phyloP scores from a whole-genome alignment of 2,797 vertebrate genomes.

The Mormyrus hasselquistii region DNA sequence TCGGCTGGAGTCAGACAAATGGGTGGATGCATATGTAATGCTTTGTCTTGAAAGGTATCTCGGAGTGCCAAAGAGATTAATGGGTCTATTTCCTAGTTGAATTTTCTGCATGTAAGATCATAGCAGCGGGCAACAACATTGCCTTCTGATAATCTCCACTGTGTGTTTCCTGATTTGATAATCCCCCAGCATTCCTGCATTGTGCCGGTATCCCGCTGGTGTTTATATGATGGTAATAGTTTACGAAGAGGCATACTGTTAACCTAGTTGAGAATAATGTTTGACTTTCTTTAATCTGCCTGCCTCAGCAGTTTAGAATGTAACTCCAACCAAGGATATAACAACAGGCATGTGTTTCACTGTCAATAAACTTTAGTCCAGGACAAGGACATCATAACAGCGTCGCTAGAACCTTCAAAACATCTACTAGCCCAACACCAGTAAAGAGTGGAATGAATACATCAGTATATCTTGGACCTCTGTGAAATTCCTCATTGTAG shows the following conservation, averaged over 20 bases:
- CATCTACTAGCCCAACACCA: neutral
- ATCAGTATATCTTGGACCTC: neutral
- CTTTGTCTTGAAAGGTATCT: neutral
- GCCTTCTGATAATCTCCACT: neutral
- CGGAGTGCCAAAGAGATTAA: neutral
- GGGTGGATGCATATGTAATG: neutral
- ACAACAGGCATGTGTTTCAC: neutral
- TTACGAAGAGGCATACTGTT: neutral
- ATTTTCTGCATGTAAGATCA: neutral
- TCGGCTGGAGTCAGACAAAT: neutral
- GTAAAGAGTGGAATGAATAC: neutral
- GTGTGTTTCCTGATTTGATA: neutral
- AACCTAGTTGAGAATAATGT: neutral
- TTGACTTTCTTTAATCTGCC: neutral
- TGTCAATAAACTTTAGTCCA: neutral
- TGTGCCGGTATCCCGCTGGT: neutral
- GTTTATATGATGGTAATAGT: constrained; percentile 1
- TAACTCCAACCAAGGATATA: neutral
- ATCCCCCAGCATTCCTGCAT: neutral
- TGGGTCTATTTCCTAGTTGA: neutral
- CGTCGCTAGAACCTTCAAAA: neutral
- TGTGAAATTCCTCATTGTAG: neutral
- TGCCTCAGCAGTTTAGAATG: neutral
- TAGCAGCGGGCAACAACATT: neutral
- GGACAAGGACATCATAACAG: neutral